Evolutionary conservation across 2,797 vertebrate species (phyloP), one percentile per base, ranked within the genome.

Genomic region (Lycodopsis pacificus): DNA sequence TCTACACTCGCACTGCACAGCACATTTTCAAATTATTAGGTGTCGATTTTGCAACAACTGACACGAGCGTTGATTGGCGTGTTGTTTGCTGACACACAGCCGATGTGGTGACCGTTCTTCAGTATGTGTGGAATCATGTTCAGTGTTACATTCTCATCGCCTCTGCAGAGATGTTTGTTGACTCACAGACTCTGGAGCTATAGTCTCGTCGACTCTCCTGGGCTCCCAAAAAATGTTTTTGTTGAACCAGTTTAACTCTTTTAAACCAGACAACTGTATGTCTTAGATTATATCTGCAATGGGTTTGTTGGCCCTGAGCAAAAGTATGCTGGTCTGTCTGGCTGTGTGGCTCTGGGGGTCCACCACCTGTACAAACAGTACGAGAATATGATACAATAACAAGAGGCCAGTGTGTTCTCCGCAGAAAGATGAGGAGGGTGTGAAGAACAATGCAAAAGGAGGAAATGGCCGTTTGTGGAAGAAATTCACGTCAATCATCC

Each of bases 331-430:
- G 76, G 12, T 57, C 27, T 57, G 59, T 27, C 34, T 62, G 27
- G 3, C 62, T 65, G 57, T 65, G 65, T 15, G 58, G 49, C 65
- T 61, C 69, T 44, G 67, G 81, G 89, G 79, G 80, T 80, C 77
- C 73, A 82, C 30, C 91, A 91, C 77, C 88, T 93, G 90, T 53
- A 64, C 68, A 88, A 91, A 91, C 86, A 92, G 9, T 6, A 32
- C 49, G 64, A 83, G 75, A 86, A 88, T 69, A 74, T 53, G 70
- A 84, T 71, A 59, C 83, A 69, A 49, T 22, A 59, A 80, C 34
- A 74, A 20, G 38, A 78, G 65, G 54, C 48, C 58, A n/a, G 25
- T 27, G 57, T 40, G 38, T 79, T 77, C 48, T 32, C 49, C 8
- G 1, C 25, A 44, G 30, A 61, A 62, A 56, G 14, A 58, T 14